These are phyloP conservation scores for Sorex maritimensis DNA, from an alignment of 2,797 vertebrate genomes.

Conservation along the genomic window DNA sequence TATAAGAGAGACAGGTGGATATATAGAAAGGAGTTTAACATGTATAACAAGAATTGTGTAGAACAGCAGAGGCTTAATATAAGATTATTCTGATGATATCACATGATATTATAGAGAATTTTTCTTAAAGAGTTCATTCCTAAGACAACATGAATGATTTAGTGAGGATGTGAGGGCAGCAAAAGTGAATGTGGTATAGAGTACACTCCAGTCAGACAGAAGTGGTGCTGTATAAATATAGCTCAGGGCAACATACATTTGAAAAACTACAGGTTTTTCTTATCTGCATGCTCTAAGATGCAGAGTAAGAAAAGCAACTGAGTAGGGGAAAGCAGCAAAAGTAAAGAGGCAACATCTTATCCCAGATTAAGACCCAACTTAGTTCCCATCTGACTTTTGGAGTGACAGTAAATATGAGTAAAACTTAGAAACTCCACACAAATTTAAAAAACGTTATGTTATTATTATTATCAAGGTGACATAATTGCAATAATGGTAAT, in stretches of 20 bases:
- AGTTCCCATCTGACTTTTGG: neutral
- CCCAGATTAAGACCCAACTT: neutral
- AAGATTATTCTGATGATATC: too few relatives aligned
- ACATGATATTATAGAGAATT: neutral
- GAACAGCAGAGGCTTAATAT: too few relatives aligned
- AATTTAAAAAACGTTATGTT: neutral
- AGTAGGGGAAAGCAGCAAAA: neutral
- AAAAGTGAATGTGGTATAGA: rapidly evolving
- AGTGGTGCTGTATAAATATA: neutral
- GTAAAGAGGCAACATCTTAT: neutral
- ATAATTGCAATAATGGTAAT: too few relatives aligned
- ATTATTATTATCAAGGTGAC: too few relatives aligned
- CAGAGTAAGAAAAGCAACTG: neutral
- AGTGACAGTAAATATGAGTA: neutral
- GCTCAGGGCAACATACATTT: neutral
- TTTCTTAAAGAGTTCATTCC: neutral
- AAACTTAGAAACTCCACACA: neutral
- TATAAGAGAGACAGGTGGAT: neutral
- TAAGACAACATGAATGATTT: neutral
- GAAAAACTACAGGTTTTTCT: neutral
- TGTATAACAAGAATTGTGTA: neutral
- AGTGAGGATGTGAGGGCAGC: neutral
- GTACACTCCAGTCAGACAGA: neutral
- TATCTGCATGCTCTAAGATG: neutral
- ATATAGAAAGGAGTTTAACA: too few relatives aligned